These are phyloP conservation scores for Stichopus chloronotus DNA, from an alignment of 35 echinoderm and acorn worm species.

Conservation along the genomic window DNA sequence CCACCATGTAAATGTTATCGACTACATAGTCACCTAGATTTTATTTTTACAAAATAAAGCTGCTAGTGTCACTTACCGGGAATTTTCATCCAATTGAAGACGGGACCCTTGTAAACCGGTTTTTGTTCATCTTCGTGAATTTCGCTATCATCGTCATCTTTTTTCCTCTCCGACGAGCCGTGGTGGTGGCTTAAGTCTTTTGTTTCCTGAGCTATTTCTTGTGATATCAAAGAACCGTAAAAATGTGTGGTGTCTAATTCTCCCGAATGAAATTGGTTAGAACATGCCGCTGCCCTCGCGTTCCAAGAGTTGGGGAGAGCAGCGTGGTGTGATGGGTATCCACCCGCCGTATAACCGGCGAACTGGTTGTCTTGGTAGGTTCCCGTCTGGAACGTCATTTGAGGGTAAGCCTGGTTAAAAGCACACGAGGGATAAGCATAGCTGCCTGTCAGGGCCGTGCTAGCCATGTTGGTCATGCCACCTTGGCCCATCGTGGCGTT, in stretches of 20 bases:
- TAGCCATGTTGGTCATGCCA: slow-evolving; percentile 58
- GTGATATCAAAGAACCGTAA: slow-evolving; percentile 53
- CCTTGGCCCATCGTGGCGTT: slow-evolving; percentile 51
- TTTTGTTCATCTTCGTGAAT: slow-evolving; percentile 64
- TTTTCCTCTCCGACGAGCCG: slow-evolving; percentile 25
- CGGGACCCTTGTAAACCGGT: slow-evolving; percentile 88
- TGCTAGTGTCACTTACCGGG: slow-evolving; percentile 91
- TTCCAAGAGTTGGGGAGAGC: slow-evolving; percentile 72
- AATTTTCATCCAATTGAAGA: slow-evolving; percentile 99
- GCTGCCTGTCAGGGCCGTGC: slow-evolving; percentile 36
- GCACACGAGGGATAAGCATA: slow-evolving; percentile 86
- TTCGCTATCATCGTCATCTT: slow-evolving; percentile 39
- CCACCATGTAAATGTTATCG: no score
- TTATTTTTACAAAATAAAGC: no score
- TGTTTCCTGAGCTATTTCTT: slow-evolving; percentile 64
- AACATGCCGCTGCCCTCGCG: slow-evolving; percentile 44
- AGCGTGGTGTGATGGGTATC: slow-evolving; percentile 72
- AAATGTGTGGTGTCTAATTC: slow-evolving; percentile 56
- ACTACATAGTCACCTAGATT: no score
- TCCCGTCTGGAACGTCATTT: slow-evolving; percentile 56
- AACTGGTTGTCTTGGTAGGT: slow-evolving; percentile 77
- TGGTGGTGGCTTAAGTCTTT: slow-evolving; percentile 50
- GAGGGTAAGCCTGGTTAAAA: slow-evolving; percentile 72
- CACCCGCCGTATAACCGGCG: slow-evolving; percentile 55
- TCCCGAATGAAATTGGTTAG: slow-evolving; percentile 52